Base-by-base conservation (phyloP, 2,888 invertebrate species). In the Sphaerophoria rueppellii region DNA sequence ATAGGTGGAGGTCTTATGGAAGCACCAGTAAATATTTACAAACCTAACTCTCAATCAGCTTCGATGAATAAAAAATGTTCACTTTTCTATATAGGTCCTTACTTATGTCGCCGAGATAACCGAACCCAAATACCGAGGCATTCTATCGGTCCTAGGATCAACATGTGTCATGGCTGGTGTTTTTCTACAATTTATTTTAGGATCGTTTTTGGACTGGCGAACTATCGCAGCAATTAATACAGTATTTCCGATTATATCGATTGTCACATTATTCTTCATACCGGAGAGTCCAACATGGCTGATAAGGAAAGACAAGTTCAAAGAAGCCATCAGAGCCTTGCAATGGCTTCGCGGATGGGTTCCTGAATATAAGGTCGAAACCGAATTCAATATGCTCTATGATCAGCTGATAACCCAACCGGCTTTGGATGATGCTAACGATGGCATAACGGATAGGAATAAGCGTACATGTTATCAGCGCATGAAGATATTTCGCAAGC, bases 221-320 rank as follows among this genome's bases (percentile, higher is more conserved):
- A 94, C 93, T 0, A 94, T 96, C 4, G 95, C 96, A 0, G 91
- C 96, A 0, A 92, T 95, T 86, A 95, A 95, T 89, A 93, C 95
- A n/a, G 89, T 91, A 0, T 94, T 95, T 87, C 95, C 96, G 48
- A 92, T 94, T 1, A 87, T 94, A 3, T 94, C 96, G 12, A 94
- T 95, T 57, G 87, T 94, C 0, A 93, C 94, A 0, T 92, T 97
- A 9, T 95, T 93, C 88, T 94, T 96, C 89, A 94, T 97, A 4
- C 97, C 97, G 0, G 97, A 97, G 91, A 96, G 96, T 87, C 96
- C 97, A 0, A 94, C 95, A 87, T 97, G 96, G 96, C 92, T 96
- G 63, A 94, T 96, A 65, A 93, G 95, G 0, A 94, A 94, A 88
- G 94, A 94, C 80, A 93, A 95, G 9, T 89, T 93, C 32, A 92